Base-by-base conservation (phyloP, 2,113 vertebrate genomes). In the Shinisaurus crocodilurus region DNA sequence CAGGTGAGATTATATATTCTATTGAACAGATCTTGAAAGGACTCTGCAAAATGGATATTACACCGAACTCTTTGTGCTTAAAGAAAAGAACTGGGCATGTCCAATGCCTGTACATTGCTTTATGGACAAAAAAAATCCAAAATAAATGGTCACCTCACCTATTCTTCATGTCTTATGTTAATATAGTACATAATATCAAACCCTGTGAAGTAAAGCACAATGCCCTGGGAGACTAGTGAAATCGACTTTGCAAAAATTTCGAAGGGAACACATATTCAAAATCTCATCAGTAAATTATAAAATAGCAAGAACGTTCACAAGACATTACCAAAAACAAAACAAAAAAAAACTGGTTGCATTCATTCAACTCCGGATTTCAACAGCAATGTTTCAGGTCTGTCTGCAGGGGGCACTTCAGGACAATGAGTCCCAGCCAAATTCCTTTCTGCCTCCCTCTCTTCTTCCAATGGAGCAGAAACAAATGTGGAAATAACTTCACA, bases 341-440 rank as follows among this genome's bases (percentile, higher is more conserved):
- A 34, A 29, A 10, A 2, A 80, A 43, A 45, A 25, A 18, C 40
- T 43, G 16, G 23, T 40, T 85, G 13, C 9, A 12, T 37, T 90
- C 9, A 12, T 37, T 90, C 34, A 7, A 32, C 45, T 37, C 15
- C 18, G 57, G 91, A 84, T 88, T 45, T 86, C 7, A 60, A 3
- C 37, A 5, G 85, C 72, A 84, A 15, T 48, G 48, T 72, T 0
- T 13, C 25, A 4, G 81, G 77, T 82, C 88, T 89, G 95, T 40
- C 96, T 95, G 93, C 93, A 96, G 95, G 88, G 95, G 95, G 95
- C 95, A 95, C 91, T 85, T 92, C 72, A 90, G 72, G 69, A 87
- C 72, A 1, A 91, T 83, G 7, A 50, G 45, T 45, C 18, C 45
- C 76, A 1, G 77, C 70, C 74, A 79, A 60, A 88, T 40, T 83